Base-by-base conservation (phyloP, 2,113 vertebrate species). In the Mohoua ochrocephala region DNA sequence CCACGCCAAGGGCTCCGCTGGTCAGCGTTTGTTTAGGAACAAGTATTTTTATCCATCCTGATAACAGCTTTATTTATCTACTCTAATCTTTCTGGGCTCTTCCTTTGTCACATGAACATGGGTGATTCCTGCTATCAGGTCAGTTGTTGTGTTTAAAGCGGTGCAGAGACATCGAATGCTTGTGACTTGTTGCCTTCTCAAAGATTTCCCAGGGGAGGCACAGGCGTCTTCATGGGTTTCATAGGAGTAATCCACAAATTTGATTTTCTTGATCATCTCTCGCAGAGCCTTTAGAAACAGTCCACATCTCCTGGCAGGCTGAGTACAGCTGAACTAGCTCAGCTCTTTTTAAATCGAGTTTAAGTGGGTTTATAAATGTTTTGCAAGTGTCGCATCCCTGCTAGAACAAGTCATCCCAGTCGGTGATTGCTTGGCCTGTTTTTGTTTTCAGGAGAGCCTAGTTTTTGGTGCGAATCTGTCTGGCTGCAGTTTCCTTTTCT, bases 1-100 rank as follows among this genome's bases (percentile, higher is more conserved):
- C 47, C 19, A 15, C 0, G 0, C 59, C 2, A 6, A 81, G 68
- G n/a, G 22, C 59, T 73, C 14, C 0, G 0, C 49, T 44, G 63
- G 26, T 68, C 30, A 15, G 18, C 0, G 0, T 35, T 78, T 44
- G 3, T 56, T 91, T 74, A 57, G 42, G 80, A 87, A 15, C 45
- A 39, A 54, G 11, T 45, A 8, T 60, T 52, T 95, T 87, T 67
- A 59, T 89, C 42, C 84, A 71, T 68, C 65, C 30, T 2, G 1
- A 13, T 68, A 73, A 60, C 35, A 50, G 53, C 52, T 89, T 86
- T 85, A 53, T 52, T 85, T 77, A 60, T 75, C 26, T n/a, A 2
- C 67, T 64, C n/a, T 17, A 5, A 47, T 87, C 44, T 82, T 60
- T 60, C 14, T 22, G 64, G 42, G 47, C 26, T 86, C 53, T 86